phyloP scores from a whole-genome alignment of 1,140 invertebrate genomes.

The Drosophila busckii region DNA sequence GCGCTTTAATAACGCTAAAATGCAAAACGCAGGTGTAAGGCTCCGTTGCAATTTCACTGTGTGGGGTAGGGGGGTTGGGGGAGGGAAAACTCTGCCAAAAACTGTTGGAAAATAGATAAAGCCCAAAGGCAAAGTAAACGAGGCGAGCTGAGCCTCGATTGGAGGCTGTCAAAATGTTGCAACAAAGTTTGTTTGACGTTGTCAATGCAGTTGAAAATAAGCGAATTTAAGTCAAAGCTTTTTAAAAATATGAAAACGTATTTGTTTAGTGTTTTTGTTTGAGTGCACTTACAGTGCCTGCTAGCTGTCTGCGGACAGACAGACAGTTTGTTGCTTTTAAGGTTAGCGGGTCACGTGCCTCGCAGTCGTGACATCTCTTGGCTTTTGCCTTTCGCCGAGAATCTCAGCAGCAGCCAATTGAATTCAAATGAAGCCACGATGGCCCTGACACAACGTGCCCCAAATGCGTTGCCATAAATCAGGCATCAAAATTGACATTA shows the following conservation, averaged over 20 bases:
- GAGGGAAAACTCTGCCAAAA: neutral
- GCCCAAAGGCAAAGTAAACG: too few relatives aligned
- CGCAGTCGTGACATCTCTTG: conserved; percentile 34
- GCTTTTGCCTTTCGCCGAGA: conserved; percentile 33
- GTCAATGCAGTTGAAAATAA: too few relatives aligned
- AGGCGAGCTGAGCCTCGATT: too few relatives aligned
- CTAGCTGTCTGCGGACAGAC: too few relatives aligned
- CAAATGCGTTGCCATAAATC: conserved; percentile 68
- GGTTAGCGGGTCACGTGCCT: conserved; percentile 70
- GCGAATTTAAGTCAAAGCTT: too few relatives aligned
- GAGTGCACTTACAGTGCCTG: too few relatives aligned
- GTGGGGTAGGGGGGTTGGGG: neutral
- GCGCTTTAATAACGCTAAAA: conserved; percentile 58
- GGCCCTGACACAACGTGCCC: conserved; percentile 15
- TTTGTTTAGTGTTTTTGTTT: too few relatives aligned
- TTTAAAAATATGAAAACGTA: too few relatives aligned
- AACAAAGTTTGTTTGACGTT: too few relatives aligned
- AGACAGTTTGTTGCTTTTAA: conserved; percentile 40
- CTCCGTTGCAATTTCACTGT: conserved; percentile 21
- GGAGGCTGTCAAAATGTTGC: too few relatives aligned
- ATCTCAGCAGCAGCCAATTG: conserved; percentile 59
- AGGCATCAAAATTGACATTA: conserved; percentile 75
- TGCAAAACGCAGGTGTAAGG: conserved; percentile 51
- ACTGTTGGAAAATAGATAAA: too few relatives aligned
- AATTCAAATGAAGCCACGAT: conserved; percentile 65